These are phyloP conservation scores for Callyntrura guangdongensis DNA, from an alignment of 2,888 invertebrate species.

Conservation along the genomic window DNA sequence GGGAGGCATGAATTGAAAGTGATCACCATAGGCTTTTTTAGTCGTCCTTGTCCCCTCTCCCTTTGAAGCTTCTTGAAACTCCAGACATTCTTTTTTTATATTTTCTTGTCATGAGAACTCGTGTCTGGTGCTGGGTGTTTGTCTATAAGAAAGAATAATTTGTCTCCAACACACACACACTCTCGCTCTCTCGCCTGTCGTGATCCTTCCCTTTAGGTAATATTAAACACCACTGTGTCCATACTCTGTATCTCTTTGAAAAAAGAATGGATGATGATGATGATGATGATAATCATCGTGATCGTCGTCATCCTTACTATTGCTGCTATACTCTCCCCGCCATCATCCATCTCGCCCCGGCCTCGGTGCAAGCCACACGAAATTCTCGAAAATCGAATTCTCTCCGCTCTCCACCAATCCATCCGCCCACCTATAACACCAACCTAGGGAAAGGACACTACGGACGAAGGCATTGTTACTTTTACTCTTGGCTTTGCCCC, in stretches of 20 bases:
- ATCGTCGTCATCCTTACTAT: not conserved
- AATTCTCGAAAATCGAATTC: constrained; percentile 38
- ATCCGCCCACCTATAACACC: not conserved
- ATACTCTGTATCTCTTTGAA: not conserved
- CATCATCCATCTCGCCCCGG: not conserved
- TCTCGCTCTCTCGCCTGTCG: too few relatives aligned
- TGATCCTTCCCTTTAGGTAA: too few relatives aligned
- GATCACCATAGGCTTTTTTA: too few relatives aligned
- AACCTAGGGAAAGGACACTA: not conserved
- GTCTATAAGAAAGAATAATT: constrained; percentile 55
- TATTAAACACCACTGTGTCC: too few relatives aligned
- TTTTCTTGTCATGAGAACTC: constrained; percentile 5
- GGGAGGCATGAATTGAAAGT: not conserved
- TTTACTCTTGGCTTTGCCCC: too few relatives aligned
- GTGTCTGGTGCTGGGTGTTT: constrained; percentile 4
- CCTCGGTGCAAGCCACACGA: too few relatives aligned
- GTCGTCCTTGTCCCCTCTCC: too few relatives aligned
- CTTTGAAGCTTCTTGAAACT: too few relatives aligned
- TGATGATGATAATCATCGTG: not conserved
- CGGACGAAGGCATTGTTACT: not conserved
- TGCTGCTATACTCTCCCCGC: not conserved
- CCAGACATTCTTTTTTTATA: not conserved
- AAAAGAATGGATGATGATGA: constrained; percentile 27
- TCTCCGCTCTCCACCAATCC: too few relatives aligned
- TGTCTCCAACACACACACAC: constrained; percentile 55